Base-by-base conservation (phyloP, 1,140 invertebrate species). In the Proctacanthus coquilletti region DNA sequence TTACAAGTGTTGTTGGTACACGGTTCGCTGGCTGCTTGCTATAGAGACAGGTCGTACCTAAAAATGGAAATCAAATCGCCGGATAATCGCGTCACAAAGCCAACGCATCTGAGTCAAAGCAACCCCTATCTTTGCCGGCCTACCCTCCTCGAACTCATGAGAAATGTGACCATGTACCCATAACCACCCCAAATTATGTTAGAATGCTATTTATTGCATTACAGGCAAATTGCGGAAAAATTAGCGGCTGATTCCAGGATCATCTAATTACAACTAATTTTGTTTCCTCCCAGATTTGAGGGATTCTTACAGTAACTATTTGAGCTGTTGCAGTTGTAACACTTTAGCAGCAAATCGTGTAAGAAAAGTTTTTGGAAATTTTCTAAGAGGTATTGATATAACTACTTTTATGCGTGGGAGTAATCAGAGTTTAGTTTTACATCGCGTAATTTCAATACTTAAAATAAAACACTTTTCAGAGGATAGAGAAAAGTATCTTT, bases 181-280 rank as follows among this genome's bases (percentile, higher is more conserved):
- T 23, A 43, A 38, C 44, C 44, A 38, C 45, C 43, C 41, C 40
- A 38, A 17, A 2, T 11, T 8, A 15, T 21, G 52, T 53, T 56
- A 54, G 53, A 54, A 52, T 56, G 52, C 32, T 56, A 57, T 56
- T 58, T 56, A 56, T 58, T 59, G 49, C 48, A 56, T 58, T 59
- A 59, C 52, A 58, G 58, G 53, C 55, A 59, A 59, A 59, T 59
- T 59, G 53, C 53, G 56, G 56, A 59, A 59, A 59, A 59, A 59
- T 59, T 59, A 59, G 56, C 53, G 56, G 56, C 56, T 59, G 56
- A 59, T 59, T 59, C 56, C 46, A 46, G 54, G 54, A 58, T 58
- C 55, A 58, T 58, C 55, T 55, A 57, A 58, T 57, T 58, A 57
- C 34, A 23, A n/a, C n/a, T n/a, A n/a, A n/a, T n/a, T n/a, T n/a